These are phyloP conservation scores for Lepidurus arcticus DNA, from an alignment of 1,140 invertebrate species.

Conservation along the genomic window DNA sequence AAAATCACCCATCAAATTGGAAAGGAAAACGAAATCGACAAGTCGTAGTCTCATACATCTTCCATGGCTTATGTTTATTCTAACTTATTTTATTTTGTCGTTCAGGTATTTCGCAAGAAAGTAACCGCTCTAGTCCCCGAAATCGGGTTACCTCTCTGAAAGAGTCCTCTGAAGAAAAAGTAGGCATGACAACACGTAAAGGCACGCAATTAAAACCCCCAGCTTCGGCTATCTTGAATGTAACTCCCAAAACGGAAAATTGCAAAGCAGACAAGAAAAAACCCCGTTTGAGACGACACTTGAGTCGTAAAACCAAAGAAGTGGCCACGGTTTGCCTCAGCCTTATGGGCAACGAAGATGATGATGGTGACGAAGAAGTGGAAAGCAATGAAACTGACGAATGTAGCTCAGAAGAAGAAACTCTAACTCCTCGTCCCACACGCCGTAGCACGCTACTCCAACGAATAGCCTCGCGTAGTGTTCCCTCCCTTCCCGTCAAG, in stretches of 20 bases:
- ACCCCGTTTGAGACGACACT: slow-evolving; percentile 43
- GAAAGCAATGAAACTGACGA: slow-evolving; percentile 29
- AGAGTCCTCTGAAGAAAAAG: not conserved
- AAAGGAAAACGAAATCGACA: not conserved
- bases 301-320: slow-evolving; percentile 66
- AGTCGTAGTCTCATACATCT: not conserved
- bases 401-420: slow-evolving; percentile 27
- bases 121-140: not conserved
- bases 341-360: slow-evolving; percentile 51
- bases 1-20: not conserved
- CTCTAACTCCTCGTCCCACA: slow-evolving; percentile 34
- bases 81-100: not conserved
- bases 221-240: not conserved
- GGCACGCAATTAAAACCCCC: not conserved
- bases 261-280: not conserved
- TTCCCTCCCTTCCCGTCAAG: slow-evolving; percentile 32
- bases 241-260: not conserved
- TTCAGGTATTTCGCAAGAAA: not conserved
- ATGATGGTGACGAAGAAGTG: slow-evolving; percentile 35
- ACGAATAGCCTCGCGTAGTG: slow-evolving; percentile 35
- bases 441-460: slow-evolving; percentile 38
- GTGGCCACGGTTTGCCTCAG: slow-evolving; percentile 68
- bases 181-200: slow-evolving; percentile 1
- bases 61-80: not conserved
- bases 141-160: not conserved